A percentile compares a stretch with the other conserved stretches of the same genome.
These are phyloP conservation scores for Xiphophorus hellerii DNA, from an alignment of 2,113 vertebrate genomes.

Conservation along the genomic window DNA sequence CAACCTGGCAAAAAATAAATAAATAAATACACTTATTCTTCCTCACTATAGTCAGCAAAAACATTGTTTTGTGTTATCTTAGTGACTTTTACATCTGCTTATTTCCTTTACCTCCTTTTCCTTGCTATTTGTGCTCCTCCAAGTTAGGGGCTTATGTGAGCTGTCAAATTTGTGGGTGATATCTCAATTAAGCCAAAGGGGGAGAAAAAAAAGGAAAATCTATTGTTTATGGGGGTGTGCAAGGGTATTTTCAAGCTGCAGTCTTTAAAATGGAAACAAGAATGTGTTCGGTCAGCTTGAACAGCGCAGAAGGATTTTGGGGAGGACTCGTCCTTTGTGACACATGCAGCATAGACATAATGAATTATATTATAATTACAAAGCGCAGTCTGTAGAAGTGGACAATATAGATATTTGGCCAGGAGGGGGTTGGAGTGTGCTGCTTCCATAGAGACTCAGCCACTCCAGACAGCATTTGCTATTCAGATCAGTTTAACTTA, in stretches of 20 bases:
- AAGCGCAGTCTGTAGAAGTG: constrained; percentile 83
- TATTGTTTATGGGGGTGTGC: constrained; percentile 76
- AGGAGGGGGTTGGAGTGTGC: constrained; percentile 77
- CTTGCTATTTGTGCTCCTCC: constrained; percentile 17
- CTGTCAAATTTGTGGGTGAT: constrained; percentile 82
- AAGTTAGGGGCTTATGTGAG: constrained; percentile 59
- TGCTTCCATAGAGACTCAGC: constrained; percentile 75
- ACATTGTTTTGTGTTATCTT: not conserved
- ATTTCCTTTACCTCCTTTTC: constrained; percentile 15
- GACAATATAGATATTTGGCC: constrained; percentile 85
- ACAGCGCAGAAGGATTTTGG: constrained; percentile 78
- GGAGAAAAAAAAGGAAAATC: constrained; percentile 64
- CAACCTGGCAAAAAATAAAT: not conserved
- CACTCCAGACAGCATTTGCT: constrained; percentile 74
- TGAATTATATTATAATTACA: constrained; percentile 89
- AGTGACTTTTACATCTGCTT: constrained; percentile 5
- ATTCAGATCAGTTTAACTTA: constrained; percentile 79
- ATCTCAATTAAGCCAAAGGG: constrained; percentile 80
- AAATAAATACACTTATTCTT: not conserved
- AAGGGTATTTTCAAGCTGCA: constrained; percentile 73
- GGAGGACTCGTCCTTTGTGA: constrained; percentile 80
- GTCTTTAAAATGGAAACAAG: constrained; percentile 73
- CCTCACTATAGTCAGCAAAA: not conserved
- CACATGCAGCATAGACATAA: constrained; percentile 82
- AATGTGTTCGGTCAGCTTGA: constrained; percentile 81